Percentiles rank a stretch among this genome's conserved stretches.
Conservation (phyloP, 2,113 vertebrate species). For the Apus apus region DNA sequence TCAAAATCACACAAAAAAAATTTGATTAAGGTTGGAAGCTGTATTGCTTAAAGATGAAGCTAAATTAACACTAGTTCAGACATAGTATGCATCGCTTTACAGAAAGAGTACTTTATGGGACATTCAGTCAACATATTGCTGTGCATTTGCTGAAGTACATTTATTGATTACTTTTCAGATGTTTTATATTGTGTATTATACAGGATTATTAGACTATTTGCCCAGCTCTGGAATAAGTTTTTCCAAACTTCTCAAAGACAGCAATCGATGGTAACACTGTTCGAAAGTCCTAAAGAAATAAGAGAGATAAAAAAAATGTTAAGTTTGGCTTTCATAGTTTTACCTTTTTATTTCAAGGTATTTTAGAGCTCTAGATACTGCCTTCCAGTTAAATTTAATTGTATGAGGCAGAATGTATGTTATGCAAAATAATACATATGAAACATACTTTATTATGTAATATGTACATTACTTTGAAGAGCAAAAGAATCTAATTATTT, state of each 20-base stretch:
- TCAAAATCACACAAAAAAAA: rapidly evolving
- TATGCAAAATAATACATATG: neutral
- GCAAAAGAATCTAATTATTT: neutral
- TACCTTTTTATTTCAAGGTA: neutral
- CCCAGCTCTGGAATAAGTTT: conserved; percentile 79
- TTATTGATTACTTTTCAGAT: conserved; percentile 12
- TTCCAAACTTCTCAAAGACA: conserved; percentile 83
- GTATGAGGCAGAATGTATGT: neutral
- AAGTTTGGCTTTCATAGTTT: neutral
- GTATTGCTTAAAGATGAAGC: neutral
- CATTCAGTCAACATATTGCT: neutral
- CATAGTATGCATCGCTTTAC: neutral
- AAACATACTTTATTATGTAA: neutral
- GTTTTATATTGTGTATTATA: neutral
- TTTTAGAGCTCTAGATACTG: neutral
- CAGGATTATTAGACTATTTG: conserved; percentile 72
- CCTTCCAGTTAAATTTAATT: neutral
- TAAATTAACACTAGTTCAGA: neutral
- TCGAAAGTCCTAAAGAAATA: conserved; percentile 80
- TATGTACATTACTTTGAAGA: neutral
- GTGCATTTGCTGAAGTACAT: neutral
- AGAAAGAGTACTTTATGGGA: neutral
- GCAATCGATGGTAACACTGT: conserved; percentile 75
- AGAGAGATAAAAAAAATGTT: conserved; percentile 7
- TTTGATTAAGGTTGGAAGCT: neutral